phyloP scores from a whole-genome alignment of 2,888 invertebrate genomes.

The Julus scandinavius region DNA sequence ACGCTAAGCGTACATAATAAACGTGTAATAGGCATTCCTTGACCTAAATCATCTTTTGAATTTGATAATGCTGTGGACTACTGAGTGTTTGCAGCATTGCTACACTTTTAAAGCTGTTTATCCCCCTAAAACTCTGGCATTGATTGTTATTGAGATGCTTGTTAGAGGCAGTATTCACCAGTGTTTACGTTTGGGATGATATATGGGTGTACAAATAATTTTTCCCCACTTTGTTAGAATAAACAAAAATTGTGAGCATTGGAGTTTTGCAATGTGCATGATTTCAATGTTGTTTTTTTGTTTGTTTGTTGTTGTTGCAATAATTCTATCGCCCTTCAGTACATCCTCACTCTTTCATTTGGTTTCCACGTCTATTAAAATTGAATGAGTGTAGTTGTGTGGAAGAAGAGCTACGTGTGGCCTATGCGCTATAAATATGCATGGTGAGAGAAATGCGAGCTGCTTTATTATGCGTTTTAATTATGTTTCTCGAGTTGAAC shows the following conservation, averaged over 20 bases:
- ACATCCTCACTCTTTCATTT: neutral
- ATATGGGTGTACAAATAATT: neutral
- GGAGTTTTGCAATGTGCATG: neutral
- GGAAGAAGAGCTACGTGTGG: constrained; percentile 9
- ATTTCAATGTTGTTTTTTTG: neutral
- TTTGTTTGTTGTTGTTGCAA: neutral
- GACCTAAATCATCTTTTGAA: neutral
- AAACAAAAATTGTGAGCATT: neutral
- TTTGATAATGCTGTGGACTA: neutral
- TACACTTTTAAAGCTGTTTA: too few relatives aligned
- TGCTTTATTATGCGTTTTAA: constrained; percentile 33
- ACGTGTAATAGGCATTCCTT: too few relatives aligned
- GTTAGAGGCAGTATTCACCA: neutral
- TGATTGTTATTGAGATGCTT: too few relatives aligned
- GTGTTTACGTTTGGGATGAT: neutral
- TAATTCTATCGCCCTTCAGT: constrained; percentile 7
- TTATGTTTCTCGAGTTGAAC: constrained; percentile 26
- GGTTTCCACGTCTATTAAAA: constrained; percentile 22
- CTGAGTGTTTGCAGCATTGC: too few relatives aligned
- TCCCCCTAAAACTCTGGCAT: too few relatives aligned
- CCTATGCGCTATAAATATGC: neutral
- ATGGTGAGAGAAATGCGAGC: constrained; percentile 20
- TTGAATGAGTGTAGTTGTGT: constrained; percentile 18
- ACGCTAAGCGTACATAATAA: too few relatives aligned
- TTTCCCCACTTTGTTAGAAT: neutral